Conservation (phyloP, 2,797 vertebrate genomes). For the Eptatretus atami region DNA sequence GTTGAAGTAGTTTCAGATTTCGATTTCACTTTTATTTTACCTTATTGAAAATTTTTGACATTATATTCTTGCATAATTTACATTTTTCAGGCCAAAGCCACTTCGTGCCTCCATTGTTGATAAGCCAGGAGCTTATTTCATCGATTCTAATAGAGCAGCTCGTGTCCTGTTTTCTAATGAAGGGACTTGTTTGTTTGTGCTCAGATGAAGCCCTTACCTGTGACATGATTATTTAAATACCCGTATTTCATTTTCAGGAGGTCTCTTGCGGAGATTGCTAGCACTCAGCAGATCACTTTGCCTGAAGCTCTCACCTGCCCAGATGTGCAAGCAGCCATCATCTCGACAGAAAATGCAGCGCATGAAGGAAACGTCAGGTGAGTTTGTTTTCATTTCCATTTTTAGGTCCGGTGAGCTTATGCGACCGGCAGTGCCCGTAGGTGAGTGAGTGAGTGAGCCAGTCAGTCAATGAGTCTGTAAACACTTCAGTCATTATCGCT, state of each 20-base stretch:
- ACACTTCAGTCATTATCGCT: too few relatives aligned
- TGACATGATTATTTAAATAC: neutral
- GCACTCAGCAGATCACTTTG: conserved; percentile 27
- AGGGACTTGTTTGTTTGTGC: too few relatives aligned
- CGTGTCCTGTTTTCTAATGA: conserved; percentile 8
- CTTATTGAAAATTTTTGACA: neutral
- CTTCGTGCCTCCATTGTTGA: neutral
- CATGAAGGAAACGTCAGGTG: conserved; percentile 47
- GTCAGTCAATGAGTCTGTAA: too few relatives aligned
- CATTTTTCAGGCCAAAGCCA: too few relatives aligned
- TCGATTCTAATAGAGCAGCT: conserved; percentile 4
- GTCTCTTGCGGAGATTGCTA: conserved; percentile 20
- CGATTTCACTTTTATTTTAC: neutral
- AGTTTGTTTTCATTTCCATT: neutral
- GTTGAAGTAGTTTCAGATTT: neutral
- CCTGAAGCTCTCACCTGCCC: conserved; percentile 28
- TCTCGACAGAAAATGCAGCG: conserved; percentile 45
- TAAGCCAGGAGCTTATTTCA: neutral
- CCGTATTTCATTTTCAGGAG: conserved; percentile 1
- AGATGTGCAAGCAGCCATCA: conserved; percentile 33
- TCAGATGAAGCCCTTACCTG: too few relatives aligned
- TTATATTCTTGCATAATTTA: neutral
- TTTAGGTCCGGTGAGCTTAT: neutral
- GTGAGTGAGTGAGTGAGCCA: too few relatives aligned
- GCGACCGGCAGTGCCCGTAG: too few relatives aligned